Evolutionary conservation across 2,888 invertebrate genomes (phyloP), one percentile per base, ranked within the genome.

Genomic region (Terebella lapidaria): DNA sequence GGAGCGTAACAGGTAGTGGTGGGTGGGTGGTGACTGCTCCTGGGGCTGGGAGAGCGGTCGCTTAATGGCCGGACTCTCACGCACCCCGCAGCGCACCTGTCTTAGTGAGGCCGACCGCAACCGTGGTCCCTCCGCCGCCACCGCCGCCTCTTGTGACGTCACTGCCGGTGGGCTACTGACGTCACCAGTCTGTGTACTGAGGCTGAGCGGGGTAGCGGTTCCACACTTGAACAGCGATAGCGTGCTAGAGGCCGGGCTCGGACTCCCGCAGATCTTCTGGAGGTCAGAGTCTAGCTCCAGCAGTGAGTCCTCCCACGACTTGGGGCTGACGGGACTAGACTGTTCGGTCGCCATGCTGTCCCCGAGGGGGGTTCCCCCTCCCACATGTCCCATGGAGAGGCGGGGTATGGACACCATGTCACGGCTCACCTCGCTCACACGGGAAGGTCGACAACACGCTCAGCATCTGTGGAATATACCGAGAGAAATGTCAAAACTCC

Each of bases 251-350:
- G 42, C 42, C 10, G 42, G 42, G n/a, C 42, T 35, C 10, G 10
- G 42, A 10, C 10, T 15, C 18, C 49, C 49, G 49, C 49, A 49
- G 10, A 49, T 49, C 22, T 49, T 49, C 49, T 49, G 49, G n/a
- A 49, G 49, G 18, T 22, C 49, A 5, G 10, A 22, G 49, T 10
- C 22, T 10, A 49, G 24, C 22, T 49, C 49, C n/a, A 10, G 10
- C 18, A 49, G 49, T 5, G 49, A n/a, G 49, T 10, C 49, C 49
- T 49, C 18, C 49, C 49, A 49, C 49, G 49, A 22, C 49, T 49
- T 49, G 49, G 49, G 49, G 49, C 49, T 49, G 49, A 22, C 49
- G n/a, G 49, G 49, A 49, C 49, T 49, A 10, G 35, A 18, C 35
- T 15, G 10, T 10, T 15, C 10, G 35, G 10, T 18, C 35, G 35